Evolutionary conservation across 2,113 vertebrate species (phyloP), one percentile per base, ranked within the genome.

Genomic region (Zosterops japonicus): DNA sequence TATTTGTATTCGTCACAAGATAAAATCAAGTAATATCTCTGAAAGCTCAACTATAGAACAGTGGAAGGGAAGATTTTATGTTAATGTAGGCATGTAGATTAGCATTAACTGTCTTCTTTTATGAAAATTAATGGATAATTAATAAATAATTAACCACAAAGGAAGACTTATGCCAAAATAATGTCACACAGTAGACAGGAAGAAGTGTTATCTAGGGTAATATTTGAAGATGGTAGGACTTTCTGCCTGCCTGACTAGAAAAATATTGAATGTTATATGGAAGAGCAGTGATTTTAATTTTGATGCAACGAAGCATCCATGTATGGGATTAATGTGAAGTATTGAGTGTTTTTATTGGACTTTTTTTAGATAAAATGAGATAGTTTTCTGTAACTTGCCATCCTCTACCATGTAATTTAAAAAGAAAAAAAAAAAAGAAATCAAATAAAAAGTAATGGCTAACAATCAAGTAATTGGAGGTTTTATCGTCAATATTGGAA

Each of bases 131-230:
- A 70, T 64, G 69, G 59, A 28, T 67, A 84, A 87, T 42, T 89
- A 76, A 27, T 55, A 84, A 71, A 61, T 85, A 97, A 97, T 95
- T 80, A 93, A 74, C 35, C 78, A 93, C 89, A 88, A 83, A 81
- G 85, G 90, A 80, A 90, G 75, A 83, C 33, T 55, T 63, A 79
- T 77, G 27, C 23, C 68, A 93, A 86, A 92, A 90, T 74, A 60
- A 80, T 67, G 9, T 35, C 55, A 14, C 23, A 59, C 64, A 77
- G 55, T 23, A 87, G 82, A 83, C 19, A 80, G 52, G 33, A 82
- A 55, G n/a, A 47, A 74, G 8, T 67, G 47, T 63, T 95, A 90
- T 24, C 82, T 56, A 68, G 50, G 27, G 36, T 49, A 92, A 93
- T 81, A 55, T 60, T 56, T 70, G 44, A 91, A 83, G 11, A 39